Evolutionary conservation across 2,888 invertebrate species (phyloP), one percentile per base, ranked within the genome.

Genomic region (Ophion costatus): DNA sequence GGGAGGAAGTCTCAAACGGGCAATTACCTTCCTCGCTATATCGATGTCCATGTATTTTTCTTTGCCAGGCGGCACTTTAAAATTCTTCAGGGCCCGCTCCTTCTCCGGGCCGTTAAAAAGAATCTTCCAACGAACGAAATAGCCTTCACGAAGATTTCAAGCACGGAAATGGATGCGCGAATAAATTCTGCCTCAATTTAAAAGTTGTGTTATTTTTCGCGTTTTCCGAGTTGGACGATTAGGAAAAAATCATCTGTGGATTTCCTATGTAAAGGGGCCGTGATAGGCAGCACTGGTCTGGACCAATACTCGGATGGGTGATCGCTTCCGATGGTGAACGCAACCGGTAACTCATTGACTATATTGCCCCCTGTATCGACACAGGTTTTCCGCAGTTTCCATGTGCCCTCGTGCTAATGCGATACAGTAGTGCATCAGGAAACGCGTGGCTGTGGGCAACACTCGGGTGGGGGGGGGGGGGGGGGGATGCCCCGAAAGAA

Each of bases 11-110:
- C 73, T 80, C 76, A 80, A 86, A 86, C 81, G 83, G 78, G 82
- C 87, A 87, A 87, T 87, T 87, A 86, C 80, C 70, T 80, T 82
- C 57, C 81, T 59, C 61, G 81, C 38, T 69, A 51, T 81, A 83
- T 87, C 86, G 83, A 87, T 81, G 42, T 38, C 14, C 51, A 74
- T 64, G 57, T 64, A 64, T 75, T 84, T 79, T 82, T 59, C 66
- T 70, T 67, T 69, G 33, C 10, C 11, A 61, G 56, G 63, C 22
- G 45, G 20, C 63, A 76, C 45, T 70, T 73, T 84, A 38, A 69
- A 7, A 67, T 82, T 56, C 76, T 76, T 76, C 64, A 56, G 38
- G 29, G 61, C 29, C 51, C 17, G 33, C 79, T 33, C 20, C 22
- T 63, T 38, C 38, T 20, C 17, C 38, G 17, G 17, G 51, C n/a